Evolutionary conservation across 1,140 invertebrate genomes (phyloP), one percentile per base, ranked within the genome.

Genomic region (Meloidogyne hapla): DNA sequence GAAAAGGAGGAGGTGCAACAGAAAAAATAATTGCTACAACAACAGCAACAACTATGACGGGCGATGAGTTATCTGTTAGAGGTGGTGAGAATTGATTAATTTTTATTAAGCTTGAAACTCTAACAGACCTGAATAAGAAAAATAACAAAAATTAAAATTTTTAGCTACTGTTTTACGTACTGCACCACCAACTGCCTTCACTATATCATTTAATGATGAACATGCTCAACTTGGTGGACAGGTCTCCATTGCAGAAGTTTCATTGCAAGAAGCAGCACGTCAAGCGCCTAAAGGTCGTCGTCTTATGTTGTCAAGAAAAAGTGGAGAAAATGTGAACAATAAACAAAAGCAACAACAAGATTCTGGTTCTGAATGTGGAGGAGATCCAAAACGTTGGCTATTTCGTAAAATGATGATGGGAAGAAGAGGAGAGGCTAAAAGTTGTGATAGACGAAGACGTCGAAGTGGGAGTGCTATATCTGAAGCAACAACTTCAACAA

Each of bases 161-260:
- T 33, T 18, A 74, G 77, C 80, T 23, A 79, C 80, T 15, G 69
- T 70, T 38, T n/a, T 45, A 21, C 64, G 70, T 15, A 63, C 70
- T 64, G 81, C 79, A 12, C 77, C 81, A 26, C 78, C 80, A n/a
- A 81, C 80, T 26, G 81, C 81, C 21, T 81, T 81, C 69, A 81
- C 75, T 18, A 62, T 83, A 25, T 61, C 63, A 33, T 84, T 84
- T 66, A 81, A 81, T 33, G 76, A 83, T 42, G 63, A 70, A 25
- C n/a, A 66, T 13, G 56, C n/a, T 18, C 21, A 23, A 18, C 18
- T 40, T 21, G 73, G n/a, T 18, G n/a, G 63, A 77, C 10, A 56
- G n/a, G 10, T 40, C 3, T 45, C 6, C 6, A 33, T 56, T 21
- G n/a, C n/a, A 21, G 72, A 65, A 45, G 21, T 81, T 38, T 80